Conservation (phyloP, 1,140 invertebrate genomes). For the Ceratoteleas bidentatus region DNA sequence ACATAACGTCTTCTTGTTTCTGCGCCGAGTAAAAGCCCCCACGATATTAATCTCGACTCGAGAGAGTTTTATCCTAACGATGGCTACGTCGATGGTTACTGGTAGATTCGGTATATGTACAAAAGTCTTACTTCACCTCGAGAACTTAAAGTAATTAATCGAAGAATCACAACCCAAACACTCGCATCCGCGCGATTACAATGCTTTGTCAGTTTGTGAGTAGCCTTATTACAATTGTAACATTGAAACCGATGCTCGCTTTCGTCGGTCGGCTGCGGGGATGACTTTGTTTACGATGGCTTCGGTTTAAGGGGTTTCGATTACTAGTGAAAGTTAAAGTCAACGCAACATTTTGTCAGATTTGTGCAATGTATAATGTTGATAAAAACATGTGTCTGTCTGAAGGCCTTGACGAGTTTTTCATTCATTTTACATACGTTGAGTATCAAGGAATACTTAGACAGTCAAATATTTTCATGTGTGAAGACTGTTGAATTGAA, state of each 20-base stretch:
- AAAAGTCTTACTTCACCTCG: conserved; percentile 68
- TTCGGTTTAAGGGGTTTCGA: not conserved
- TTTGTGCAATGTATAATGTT: no score
- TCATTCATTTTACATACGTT: no score
- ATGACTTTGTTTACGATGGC: conserved; percentile 27
- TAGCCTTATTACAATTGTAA: conserved; percentile 45
- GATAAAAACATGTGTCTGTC: no score
- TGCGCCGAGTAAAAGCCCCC: conserved; percentile 18
- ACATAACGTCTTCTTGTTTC: no score
- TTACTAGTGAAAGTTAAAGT: no score
- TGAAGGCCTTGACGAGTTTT: no score
- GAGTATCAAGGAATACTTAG: no score
- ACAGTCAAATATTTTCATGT: no score
- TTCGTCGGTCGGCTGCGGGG: conserved; percentile 9
- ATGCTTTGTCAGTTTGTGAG: conserved; percentile 50
- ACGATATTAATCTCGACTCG: conserved; percentile 39
- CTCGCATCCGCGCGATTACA: conserved; percentile 68
- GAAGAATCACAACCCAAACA: conserved; percentile 78
- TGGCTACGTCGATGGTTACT: conserved; percentile 52
- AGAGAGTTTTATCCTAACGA: conserved; percentile 43
- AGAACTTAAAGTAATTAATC: conserved; percentile 72
- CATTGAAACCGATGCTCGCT: conserved; percentile 20
- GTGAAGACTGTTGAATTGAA: no score
- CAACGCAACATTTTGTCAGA: no score
- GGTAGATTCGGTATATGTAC: conserved; percentile 69